phyloP scores from a whole-genome alignment of 2,888 invertebrate species.

The Chymomyza amoena region DNA sequence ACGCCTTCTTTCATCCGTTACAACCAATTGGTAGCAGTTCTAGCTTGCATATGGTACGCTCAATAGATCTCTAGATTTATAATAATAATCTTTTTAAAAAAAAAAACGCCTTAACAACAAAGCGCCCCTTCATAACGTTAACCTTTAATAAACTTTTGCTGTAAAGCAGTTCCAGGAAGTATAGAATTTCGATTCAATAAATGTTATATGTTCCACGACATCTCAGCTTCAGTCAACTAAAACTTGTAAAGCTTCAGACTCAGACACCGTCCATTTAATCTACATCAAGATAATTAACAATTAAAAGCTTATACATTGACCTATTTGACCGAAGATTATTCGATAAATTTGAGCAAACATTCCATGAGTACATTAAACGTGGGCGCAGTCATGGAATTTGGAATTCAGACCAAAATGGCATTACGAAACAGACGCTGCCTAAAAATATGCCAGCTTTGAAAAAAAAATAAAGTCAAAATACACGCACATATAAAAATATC shows the following conservation, averaged over 20 bases:
- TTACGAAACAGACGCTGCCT: too few species aligned
- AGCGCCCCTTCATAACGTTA: neutral
- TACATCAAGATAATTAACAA: neutral
- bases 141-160: neutral
- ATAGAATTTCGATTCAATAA: neutral
- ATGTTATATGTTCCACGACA: neutral
- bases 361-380: neutral
- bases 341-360: conserved; percentile 1
- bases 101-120: too few species aligned
- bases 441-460: too few species aligned
- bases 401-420: too few species aligned
- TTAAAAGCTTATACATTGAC: neutral
- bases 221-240: neutral
- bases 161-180: neutral
- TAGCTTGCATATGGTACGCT: too few species aligned
- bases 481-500: too few species aligned
- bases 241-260: neutral
- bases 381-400: too few species aligned
- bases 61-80: too few species aligned
- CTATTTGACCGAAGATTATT: neutral
- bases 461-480: too few species aligned
- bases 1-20: too few species aligned
- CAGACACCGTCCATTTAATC: neutral
- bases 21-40: too few species aligned
- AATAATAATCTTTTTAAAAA: too few species aligned